Conservation (phyloP, 2,113 vertebrate genomes). For the Columbina picui region DNA sequence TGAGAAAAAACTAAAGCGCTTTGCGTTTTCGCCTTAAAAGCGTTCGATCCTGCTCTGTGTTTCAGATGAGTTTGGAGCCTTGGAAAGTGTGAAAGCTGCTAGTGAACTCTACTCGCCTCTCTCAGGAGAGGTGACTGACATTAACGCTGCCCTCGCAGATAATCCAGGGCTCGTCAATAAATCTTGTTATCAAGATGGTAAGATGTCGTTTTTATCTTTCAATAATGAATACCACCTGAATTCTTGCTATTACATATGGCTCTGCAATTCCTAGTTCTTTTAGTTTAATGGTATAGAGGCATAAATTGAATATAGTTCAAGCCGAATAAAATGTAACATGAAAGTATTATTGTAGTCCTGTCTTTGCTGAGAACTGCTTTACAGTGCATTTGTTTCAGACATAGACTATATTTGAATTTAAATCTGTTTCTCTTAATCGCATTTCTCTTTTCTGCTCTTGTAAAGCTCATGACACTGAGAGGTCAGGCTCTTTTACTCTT, state of each 20-base stretch:
- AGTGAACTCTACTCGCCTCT: constrained; percentile 97
- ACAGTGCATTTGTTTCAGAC: not conserved
- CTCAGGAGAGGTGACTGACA: constrained; percentile 91
- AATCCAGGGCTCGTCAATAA: constrained; percentile 95
- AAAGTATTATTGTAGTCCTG: not conserved
- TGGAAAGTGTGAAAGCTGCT: constrained; percentile 98
- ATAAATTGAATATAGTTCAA: not conserved
- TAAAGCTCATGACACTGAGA: not conserved
- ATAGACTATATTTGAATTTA: not conserved
- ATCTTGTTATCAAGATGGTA: constrained; percentile 96
- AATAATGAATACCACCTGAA: not conserved
- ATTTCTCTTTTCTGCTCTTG: not conserved
- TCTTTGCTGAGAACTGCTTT: not conserved
- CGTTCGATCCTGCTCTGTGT: not conserved
- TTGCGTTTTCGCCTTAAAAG: not conserved
- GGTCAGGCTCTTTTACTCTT: not conserved
- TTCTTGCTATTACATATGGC: not conserved
- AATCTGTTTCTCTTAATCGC: not conserved
- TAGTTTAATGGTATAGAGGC: not conserved
- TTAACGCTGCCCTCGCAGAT: constrained; percentile 89
- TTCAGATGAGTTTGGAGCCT: constrained; percentile 95
- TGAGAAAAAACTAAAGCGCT: not conserved
- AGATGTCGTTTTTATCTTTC: constrained; percentile 53
- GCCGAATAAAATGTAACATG: not conserved
- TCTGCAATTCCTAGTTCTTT: not conserved